phyloP scores from a whole-genome alignment of 1,140 invertebrate species.

The Drosophila ironensis region DNA sequence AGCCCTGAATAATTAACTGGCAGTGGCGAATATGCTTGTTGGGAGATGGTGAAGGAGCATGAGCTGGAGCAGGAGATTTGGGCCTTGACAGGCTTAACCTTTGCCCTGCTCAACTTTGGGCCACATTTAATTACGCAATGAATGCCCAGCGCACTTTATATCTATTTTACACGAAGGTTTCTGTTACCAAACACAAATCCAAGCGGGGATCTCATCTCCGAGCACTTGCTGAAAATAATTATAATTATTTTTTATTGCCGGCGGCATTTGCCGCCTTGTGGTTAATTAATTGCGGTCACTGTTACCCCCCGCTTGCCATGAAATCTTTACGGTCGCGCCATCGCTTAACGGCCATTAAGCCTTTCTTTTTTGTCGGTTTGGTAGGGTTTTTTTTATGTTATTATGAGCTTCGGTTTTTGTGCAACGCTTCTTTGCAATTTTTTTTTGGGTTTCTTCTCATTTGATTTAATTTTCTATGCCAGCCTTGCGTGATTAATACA shows the following conservation, averaged over 20 bases:
- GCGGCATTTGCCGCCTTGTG: constrained; percentile 49
- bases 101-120: constrained; percentile 12
- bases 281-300: constrained; percentile 77
- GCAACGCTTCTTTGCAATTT: background rate
- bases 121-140: constrained; percentile 36
- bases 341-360: constrained; percentile 65
- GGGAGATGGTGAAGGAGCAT: no score
- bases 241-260: constrained; percentile 67
- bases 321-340: constrained; percentile 52
- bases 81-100: constrained; percentile 37
- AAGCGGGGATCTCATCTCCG: background rate
- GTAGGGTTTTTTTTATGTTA: constrained; percentile 7
- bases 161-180: constrained; percentile 4
- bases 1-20: constrained; percentile 55
- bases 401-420: constrained; percentile 10
- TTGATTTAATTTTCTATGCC: constrained; percentile 67
- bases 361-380: constrained; percentile 26
- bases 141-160: constrained; percentile 23
- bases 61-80: no score
- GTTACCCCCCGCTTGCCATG: background rate
- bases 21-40: no score
- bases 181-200: background rate
- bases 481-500: constrained; percentile 47
- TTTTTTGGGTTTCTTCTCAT: constrained; percentile 28
- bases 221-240: constrained; percentile 43